Evolutionary conservation across 2,113 vertebrate species (phyloP).

Genomic region (Haemorhous mexicanus): DNA sequence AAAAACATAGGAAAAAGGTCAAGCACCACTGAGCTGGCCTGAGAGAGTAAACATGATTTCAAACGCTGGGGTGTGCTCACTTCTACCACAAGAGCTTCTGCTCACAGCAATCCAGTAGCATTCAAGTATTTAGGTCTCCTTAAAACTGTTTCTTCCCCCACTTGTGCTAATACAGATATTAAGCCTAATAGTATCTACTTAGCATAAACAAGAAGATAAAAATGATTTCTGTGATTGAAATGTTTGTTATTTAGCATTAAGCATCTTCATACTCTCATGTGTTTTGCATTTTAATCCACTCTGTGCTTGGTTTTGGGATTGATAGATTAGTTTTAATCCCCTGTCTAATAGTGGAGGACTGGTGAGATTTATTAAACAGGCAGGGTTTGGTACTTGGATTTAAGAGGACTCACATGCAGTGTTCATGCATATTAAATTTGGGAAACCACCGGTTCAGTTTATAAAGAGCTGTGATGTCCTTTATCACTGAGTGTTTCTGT

Average conservation of each 20-base stretch:
- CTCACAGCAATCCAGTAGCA: background rate
- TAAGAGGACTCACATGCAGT: constrained; percentile 75
- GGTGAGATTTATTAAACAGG: constrained; percentile 82
- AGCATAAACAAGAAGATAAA: constrained; percentile 83
- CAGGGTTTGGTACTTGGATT: constrained; percentile 79
- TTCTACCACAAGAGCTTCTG: background rate
- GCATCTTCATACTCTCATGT: constrained; percentile 73
- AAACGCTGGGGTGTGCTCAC: background rate
- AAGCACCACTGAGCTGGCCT: constrained; percentile 48
- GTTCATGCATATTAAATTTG: constrained; percentile 78
- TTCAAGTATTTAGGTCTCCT: constrained; percentile 68
- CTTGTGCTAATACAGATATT: constrained; percentile 79
- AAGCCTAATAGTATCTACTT: constrained; percentile 82
- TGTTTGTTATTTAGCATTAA: constrained; percentile 84
- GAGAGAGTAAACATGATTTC: constrained; percentile 59
- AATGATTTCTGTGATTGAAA: constrained; percentile 83
- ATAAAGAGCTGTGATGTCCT: constrained; percentile 69
- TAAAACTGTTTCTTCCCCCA: constrained; percentile 66
- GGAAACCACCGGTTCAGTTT: constrained; percentile 68
- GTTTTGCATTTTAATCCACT: constrained; percentile 84
- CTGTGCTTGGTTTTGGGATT: constrained; percentile 80
- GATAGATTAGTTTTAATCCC: constrained; percentile 86
- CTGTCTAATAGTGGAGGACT: constrained; percentile 81
- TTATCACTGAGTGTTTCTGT: constrained; percentile 68
- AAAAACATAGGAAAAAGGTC: constrained; percentile 52